Conservation (phyloP, 2,113 vertebrate genomes). For the Recurvirostra avosetta region DNA sequence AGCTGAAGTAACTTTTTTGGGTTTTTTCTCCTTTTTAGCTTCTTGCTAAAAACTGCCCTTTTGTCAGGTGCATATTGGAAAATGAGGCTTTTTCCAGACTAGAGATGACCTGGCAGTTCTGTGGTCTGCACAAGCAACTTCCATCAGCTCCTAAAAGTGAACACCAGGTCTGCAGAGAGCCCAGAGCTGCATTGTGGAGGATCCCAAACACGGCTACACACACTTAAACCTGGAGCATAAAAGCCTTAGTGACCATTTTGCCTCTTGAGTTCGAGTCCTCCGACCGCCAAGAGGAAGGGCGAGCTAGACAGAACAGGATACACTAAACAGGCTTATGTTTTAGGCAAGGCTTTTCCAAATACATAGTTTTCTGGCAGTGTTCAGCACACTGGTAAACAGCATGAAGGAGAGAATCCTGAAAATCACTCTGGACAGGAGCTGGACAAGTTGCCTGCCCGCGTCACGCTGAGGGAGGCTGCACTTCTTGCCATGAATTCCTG, state of each 20-base stretch:
- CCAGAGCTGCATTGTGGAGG: background rate
- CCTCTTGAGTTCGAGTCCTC: background rate
- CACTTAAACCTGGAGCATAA: background rate
- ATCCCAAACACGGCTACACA: background rate
- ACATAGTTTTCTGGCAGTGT: background rate
- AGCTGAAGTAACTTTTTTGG: background rate
- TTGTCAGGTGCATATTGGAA: background rate
- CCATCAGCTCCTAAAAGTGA: background rate
- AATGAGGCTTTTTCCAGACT: background rate
- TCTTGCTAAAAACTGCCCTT: background rate
- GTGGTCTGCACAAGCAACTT: background rate
- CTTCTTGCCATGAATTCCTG: background rate
- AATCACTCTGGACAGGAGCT: background rate
- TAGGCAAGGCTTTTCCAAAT: background rate
- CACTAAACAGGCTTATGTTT: background rate
- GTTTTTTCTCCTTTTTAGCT: background rate
- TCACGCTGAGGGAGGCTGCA: rapidly evolving
- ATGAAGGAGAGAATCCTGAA: background rate
- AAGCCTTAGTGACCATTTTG: background rate
- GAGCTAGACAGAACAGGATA: background rate
- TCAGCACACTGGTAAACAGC: background rate
- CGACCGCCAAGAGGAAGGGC: background rate
- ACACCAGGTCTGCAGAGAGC: background rate
- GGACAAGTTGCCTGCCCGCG: background rate
- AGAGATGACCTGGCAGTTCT: background rate